Evolutionary conservation across 2,888 invertebrate genomes (phyloP), one percentile per base, ranked within the genome.

Genomic region (Hedya salicella): DNA sequence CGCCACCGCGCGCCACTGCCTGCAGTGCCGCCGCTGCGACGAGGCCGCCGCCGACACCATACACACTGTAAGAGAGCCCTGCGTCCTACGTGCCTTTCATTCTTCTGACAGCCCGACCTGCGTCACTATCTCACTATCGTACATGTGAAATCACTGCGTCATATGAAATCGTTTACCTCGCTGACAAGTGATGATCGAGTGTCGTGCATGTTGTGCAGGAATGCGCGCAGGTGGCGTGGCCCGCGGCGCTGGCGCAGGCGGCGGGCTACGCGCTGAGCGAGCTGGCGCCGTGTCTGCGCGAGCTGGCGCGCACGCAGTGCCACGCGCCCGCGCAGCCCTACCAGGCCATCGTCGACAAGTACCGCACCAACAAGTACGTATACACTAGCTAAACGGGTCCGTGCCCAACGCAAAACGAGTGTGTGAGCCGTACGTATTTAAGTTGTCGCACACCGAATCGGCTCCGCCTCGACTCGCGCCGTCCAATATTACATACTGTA

Each of bases 291-390:
- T 95, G 96, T 71, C 89, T 97, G 62, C 87, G 93, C 30, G 93
- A 95, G 77, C 92, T 98, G 67, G 94, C 95, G 65, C 93, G 94
- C 75, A 94, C 96, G 13, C 97, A 97, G 82, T 83, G 91, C 54
- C 94, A 94, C 78, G 96, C 97, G 2, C 83, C 93, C 6, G 90
- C 87, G 44, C 93, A 95, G 73, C 94, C 94, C 42, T 97, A 98
- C 81, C 96, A 96, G 83, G 97, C 98, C 53, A 96, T 98, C 71
- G 94, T 95, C 72, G 98, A 98, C 80, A 98, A 98, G 90, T 98
- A 97, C 91, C 96, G 95, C 86, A 92, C 89, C 73, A 94, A 93
- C 83, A 96, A 96, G 94, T 96, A 77, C 89, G 93, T 86, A 46
- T 39, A 25, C n/a, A n/a, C 25, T 25, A 25, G 25, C 6, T 6